Conservation (phyloP, 1,140 invertebrate species). For the Mycetomoellerius zeteki region DNA sequence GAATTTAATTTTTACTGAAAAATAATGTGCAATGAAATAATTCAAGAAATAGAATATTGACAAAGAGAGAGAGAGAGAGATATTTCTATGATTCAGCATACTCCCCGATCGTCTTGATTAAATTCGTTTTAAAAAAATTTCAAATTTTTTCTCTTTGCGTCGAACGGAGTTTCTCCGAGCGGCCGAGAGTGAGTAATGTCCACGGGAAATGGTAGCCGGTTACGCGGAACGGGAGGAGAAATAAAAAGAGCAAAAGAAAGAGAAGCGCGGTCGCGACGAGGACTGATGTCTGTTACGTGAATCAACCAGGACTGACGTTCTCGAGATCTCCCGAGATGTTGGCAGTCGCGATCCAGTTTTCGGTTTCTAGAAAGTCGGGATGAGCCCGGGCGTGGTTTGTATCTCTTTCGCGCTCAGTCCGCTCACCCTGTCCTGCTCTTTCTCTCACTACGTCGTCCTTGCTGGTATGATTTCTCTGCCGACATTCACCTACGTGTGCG, state of each 20-base stretch:
- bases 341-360: conserved; percentile 82
- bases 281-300: conserved; percentile 76
- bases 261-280: conserved; percentile 48
- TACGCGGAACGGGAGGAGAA: conserved; percentile 63
- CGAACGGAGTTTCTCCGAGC: conserved; percentile 69
- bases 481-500: conserved; percentile 79
- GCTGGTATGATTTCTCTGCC: conserved; percentile 83
- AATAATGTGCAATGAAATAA: background rate
- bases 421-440: conserved; percentile 54
- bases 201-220: conserved; percentile 69
- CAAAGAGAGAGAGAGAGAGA: too few species aligned
- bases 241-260: conserved; percentile 63
- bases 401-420: conserved; percentile 46
- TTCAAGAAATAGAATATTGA: background rate
- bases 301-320: conserved; percentile 65
- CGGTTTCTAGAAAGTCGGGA: conserved; percentile 84
- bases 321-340: conserved; percentile 72
- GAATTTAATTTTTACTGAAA: background rate
- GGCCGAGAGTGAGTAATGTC: conserved; percentile 68
- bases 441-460: conserved; percentile 78
- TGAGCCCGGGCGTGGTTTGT: conserved; percentile 79
- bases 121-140: conserved; percentile 16
- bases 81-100: background rate
- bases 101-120: background rate
- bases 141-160: conserved; percentile 16